Evolutionary conservation across 1,140 invertebrate genomes (phyloP).

Genomic region (Steinernema khuongi): DNA sequence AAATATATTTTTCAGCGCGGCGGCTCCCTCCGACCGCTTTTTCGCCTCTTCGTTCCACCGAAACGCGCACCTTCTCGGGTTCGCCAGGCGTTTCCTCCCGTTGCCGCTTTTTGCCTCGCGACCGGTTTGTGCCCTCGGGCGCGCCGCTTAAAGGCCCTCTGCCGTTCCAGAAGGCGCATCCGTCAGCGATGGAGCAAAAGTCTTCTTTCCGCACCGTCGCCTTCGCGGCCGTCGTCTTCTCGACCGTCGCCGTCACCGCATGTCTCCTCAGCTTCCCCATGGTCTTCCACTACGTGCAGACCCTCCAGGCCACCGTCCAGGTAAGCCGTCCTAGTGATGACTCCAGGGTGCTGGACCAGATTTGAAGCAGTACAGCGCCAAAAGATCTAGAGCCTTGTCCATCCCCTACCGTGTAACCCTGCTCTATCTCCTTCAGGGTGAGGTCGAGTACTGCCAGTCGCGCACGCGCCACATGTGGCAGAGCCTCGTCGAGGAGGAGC

Average conservation of each 20-base stretch:
- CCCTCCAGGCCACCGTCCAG: constrained; percentile 54
- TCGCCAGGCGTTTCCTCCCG: background rate
- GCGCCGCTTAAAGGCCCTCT: background rate
- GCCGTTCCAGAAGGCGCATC: background rate
- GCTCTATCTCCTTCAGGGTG: constrained; percentile 42
- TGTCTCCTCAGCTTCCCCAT: constrained; percentile 57
- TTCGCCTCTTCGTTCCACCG: background rate
- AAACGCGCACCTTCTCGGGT: background rate
- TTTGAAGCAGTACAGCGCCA: constrained; percentile 5
- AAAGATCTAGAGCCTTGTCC: background rate
- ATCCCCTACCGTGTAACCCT: background rate
- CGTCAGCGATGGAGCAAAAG: constrained; percentile 28
- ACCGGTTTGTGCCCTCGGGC: background rate
- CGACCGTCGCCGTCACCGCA: constrained; percentile 57
- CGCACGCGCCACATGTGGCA: constrained; percentile 56
- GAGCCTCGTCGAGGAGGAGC: constrained; percentile 57
- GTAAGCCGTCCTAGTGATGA: constrained; percentile 27
- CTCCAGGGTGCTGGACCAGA: constrained; percentile 26
- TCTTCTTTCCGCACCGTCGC: constrained; percentile 51
- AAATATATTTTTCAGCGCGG: background rate
- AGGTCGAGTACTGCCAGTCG: constrained; percentile 57
- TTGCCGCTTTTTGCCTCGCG: background rate
- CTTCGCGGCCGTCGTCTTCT: constrained; percentile 57
- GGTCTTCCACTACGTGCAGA: constrained; percentile 58
- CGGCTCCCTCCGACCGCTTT: background rate